phyloP scores from a whole-genome alignment of 2,113 vertebrate genomes.

The Mirza zaza region DNA sequence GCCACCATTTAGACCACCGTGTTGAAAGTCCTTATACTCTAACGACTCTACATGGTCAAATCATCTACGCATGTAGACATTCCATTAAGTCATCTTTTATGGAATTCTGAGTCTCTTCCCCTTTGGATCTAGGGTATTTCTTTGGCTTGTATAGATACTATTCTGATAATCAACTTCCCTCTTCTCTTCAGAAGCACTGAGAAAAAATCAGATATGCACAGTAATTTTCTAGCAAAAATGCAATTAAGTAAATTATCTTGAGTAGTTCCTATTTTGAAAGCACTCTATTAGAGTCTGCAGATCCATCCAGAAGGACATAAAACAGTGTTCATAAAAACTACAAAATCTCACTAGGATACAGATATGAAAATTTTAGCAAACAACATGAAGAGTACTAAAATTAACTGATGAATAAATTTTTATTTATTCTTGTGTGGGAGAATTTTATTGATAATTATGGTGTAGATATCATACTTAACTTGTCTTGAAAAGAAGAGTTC shows the following conservation, averaged over 20 bases:
- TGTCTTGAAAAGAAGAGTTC: background rate
- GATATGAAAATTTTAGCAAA: background rate
- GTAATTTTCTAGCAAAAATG: background rate
- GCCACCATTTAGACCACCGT: background rate
- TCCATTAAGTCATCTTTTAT: background rate
- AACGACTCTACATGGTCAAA: background rate
- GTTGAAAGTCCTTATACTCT: background rate
- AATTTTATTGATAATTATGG: background rate
- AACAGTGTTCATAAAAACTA: background rate
- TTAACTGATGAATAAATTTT: background rate
- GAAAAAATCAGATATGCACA: background rate
- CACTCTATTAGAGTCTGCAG: background rate
- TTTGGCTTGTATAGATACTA: background rate
- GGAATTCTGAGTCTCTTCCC: background rate
- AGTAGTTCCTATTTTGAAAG: slow-evolving; percentile 29
- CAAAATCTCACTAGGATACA: background rate
- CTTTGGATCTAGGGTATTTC: background rate
- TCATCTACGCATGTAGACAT: background rate
- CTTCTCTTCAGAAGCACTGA: background rate
- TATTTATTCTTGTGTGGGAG: background rate
- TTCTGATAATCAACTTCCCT: background rate
- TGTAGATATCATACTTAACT: background rate
- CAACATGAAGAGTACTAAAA: background rate
- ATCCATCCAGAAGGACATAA: background rate
- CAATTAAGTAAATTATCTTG: background rate